A percentile compares a stretch with the other conserved stretches of the same genome.
Conservation (phyloP, 2,113 vertebrate species). For the Himantopus leucocephalus region DNA sequence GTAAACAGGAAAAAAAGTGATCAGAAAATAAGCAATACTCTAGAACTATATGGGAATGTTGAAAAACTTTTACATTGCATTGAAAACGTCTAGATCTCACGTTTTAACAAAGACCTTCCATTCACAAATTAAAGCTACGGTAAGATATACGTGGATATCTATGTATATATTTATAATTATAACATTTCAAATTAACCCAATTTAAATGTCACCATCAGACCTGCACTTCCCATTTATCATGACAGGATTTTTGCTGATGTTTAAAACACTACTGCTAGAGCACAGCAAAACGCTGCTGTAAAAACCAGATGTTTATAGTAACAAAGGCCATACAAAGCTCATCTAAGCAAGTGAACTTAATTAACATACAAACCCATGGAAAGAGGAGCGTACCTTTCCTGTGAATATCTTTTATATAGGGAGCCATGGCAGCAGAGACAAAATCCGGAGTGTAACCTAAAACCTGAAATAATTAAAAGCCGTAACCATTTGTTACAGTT, state of each 20-base stretch:
- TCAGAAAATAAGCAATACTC: not conserved
- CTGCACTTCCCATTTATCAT: not conserved
- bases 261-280: not conserved
- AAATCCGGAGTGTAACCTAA: constrained; percentile 86
- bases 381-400: constrained; percentile 74
- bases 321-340: not conserved
- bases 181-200: not conserved
- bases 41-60: fast-evolving
- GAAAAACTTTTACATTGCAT: not conserved
- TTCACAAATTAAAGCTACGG: not conserved
- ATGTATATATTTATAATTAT: fast-evolving
- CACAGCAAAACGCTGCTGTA: not conserved
- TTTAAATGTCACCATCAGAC: not conserved
- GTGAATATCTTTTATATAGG: constrained; percentile 85
- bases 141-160: fast-evolving
- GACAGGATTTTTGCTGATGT: not conserved
- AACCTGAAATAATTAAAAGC: constrained; percentile 67
- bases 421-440: constrained; percentile 79
- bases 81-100: not conserved
- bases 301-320: not conserved
- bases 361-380: fast-evolving
- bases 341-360: not conserved
- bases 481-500: not conserved
- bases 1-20: not conserved
- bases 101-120: not conserved